A percentile compares a stretch with the other conserved stretches of the same genome.
phyloP scores from a whole-genome alignment of 1,140 invertebrate species.

The Drosophila sproati region DNA sequence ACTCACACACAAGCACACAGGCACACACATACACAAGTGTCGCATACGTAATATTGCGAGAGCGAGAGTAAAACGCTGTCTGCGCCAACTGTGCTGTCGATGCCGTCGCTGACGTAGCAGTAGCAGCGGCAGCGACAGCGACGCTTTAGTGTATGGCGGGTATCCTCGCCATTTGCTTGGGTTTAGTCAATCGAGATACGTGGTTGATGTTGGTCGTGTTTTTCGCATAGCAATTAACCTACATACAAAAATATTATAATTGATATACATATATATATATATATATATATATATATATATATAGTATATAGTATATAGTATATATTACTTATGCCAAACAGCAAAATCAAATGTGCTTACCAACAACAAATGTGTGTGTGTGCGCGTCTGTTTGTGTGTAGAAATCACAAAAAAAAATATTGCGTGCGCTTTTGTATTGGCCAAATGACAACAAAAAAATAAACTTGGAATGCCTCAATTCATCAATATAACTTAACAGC shows the following conservation, averaged over 20 bases:
- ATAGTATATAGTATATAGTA: constrained; percentile 4
- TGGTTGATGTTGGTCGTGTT: constrained; percentile 85
- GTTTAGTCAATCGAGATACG: constrained; percentile 85
- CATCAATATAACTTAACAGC: constrained; percentile 44
- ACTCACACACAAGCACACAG: constrained; percentile 11
- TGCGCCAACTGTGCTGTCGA: constrained; percentile 17
- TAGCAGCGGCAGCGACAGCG: constrained; percentile 30
- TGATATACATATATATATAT: constrained; percentile 37
- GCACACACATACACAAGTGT: constrained; percentile 16
- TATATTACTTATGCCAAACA: constrained; percentile 31
- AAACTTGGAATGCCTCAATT: constrained; percentile 24
- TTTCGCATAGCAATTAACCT: constrained; percentile 72
- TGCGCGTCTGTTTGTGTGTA: constrained; percentile 9
- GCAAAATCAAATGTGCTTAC: constrained; percentile 27
- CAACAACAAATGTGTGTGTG: constrained; percentile 54
- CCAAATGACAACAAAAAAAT: constrained; percentile 49
- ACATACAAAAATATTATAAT: constrained; percentile 32
- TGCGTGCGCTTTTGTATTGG: constrained; percentile 42
- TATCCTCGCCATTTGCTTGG: constrained; percentile 84
- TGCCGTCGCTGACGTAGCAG: constrained; percentile 14
- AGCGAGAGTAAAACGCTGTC: constrained; percentile 68
- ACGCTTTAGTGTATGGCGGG: constrained; percentile 75
- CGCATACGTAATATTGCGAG: constrained; percentile 75
- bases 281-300: constrained; percentile 26
- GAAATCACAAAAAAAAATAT: constrained; percentile 18